phyloP scores from a whole-genome alignment of 2,113 vertebrate genomes.

The Tyrannus savana region DNA sequence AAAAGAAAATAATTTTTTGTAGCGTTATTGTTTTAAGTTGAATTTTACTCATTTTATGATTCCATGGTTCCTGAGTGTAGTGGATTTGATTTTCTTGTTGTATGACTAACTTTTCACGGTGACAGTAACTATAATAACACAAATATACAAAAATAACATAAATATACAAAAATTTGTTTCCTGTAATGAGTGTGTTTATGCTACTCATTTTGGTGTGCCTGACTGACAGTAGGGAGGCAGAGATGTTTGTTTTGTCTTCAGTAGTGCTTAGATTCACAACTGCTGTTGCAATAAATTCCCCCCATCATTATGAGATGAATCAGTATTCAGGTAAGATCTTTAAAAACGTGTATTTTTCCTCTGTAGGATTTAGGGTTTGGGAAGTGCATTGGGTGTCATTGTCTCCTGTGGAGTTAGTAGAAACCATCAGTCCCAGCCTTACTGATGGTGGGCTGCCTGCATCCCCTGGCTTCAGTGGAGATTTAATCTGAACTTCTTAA shows the following conservation, averaged over 20 bases:
- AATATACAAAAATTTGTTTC: background rate
- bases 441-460: background rate
- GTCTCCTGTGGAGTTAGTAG: background rate
- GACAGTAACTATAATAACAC: background rate
- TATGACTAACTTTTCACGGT: background rate
- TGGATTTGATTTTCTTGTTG: background rate
- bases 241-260: background rate
- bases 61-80: background rate
- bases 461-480: background rate
- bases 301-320: background rate
- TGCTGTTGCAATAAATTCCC: background rate
- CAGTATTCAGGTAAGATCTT: background rate
- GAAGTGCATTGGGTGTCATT: background rate
- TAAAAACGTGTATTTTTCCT: background rate
- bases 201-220: background rate
- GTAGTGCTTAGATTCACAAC: background rate
- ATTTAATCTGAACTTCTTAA: background rate
- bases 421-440: background rate
- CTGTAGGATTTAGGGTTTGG: background rate
- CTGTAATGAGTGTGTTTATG: background rate
- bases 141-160: background rate
- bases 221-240: background rate
- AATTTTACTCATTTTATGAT: constrained; percentile 39
- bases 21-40: constrained; percentile 2
- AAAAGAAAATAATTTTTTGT: constrained; percentile 18